Conservation (phyloP, 2,113 vertebrate species). For the Nansenia antarctica region DNA sequence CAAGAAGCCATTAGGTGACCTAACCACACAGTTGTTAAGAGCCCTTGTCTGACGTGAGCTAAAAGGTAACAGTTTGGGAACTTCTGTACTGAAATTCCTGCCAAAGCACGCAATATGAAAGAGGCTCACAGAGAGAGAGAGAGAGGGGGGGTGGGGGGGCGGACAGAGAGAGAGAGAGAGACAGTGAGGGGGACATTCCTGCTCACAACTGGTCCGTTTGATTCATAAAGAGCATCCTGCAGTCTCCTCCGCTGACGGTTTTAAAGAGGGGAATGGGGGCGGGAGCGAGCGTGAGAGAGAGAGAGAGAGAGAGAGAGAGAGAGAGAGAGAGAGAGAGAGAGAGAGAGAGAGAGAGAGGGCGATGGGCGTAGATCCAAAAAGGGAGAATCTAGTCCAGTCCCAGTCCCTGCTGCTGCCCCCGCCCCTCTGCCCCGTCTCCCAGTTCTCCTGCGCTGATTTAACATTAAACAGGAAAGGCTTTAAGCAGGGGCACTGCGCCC, state of each 20-base stretch:
- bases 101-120: neutral
- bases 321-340: neutral
- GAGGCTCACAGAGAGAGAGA: neutral
- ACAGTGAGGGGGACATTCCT: slow-evolving; percentile 5
- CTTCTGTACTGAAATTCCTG: slow-evolving; percentile 4
- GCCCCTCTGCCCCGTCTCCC: slow-evolving; percentile 61
- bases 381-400: neutral
- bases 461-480: slow-evolving; percentile 84
- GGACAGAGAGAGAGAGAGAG: neutral
- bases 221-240: slow-evolving; percentile 44
- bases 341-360: slow-evolving; percentile 10
- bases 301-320: neutral
- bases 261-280: slow-evolving; percentile 50
- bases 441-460: slow-evolving; percentile 81
- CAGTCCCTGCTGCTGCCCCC: neutral
- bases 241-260: slow-evolving; percentile 45
- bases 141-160: neutral
- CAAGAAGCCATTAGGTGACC: neutral
- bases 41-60: neutral
- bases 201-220: slow-evolving; percentile 36
- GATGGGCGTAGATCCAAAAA: neutral
- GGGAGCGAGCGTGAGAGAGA: neutral
- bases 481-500: slow-evolving; percentile 71
- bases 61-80: neutral
- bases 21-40: neutral